Evolutionary conservation across 35 echinoderm and acorn worm genomes (phyloP).

Genomic region (Lytechinus pictus): DNA sequence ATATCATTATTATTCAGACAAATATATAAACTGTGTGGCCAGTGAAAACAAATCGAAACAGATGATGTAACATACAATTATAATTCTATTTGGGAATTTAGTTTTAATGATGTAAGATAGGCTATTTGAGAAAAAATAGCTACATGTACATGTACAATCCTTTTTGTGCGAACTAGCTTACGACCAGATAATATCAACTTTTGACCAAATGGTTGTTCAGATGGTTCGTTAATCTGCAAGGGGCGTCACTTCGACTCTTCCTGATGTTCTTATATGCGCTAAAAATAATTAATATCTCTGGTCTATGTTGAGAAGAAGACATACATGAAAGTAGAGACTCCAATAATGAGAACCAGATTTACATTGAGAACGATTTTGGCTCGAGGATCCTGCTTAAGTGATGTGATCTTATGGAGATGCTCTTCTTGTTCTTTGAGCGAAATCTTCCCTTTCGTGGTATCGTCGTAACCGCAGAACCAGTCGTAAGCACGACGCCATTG

Average conservation of each 20-base stretch:
- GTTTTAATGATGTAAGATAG: too few relatives aligned
- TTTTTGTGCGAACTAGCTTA: too few relatives aligned
- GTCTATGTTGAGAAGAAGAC: constrained; percentile 54
- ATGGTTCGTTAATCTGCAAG: too few relatives aligned
- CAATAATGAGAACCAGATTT: constrained; percentile 70
- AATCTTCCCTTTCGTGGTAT: constrained; percentile 43
- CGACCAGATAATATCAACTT: too few relatives aligned
- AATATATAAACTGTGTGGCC: too few relatives aligned
- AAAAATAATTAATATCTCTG: not conserved
- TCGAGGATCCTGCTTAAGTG: constrained; percentile 69
- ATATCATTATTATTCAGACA: too few relatives aligned
- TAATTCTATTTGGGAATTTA: too few relatives aligned
- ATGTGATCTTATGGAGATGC: constrained; percentile 62
- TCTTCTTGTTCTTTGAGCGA: constrained; percentile 46
- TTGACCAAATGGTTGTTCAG: too few relatives aligned
- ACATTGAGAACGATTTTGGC: constrained; percentile 82
- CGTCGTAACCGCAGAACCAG: constrained; percentile 87
- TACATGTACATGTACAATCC: too few relatives aligned
- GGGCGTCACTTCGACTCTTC: not conserved
- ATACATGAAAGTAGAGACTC: constrained; percentile 55
- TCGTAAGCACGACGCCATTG: constrained; percentile 68
- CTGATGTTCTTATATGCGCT: not conserved
- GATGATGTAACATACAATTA: too few relatives aligned
- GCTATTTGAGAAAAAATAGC: too few relatives aligned
- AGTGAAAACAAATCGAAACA: too few relatives aligned